These are phyloP conservation scores for Tragulus kanchil DNA, from an alignment of 2,113 vertebrate genomes.

Conservation along the genomic window DNA sequence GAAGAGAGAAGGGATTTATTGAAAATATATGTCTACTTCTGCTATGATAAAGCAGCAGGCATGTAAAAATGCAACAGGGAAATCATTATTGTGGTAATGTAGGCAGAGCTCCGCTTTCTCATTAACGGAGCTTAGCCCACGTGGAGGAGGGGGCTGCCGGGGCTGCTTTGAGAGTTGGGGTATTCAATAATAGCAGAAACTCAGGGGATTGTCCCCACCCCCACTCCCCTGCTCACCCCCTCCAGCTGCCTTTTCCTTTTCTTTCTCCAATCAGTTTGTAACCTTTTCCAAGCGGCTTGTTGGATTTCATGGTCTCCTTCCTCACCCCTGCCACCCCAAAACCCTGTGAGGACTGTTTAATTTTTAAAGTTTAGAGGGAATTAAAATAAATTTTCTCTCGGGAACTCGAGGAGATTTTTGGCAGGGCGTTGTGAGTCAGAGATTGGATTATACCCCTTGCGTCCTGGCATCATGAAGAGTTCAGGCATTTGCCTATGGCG, in stretches of 20 bases:
- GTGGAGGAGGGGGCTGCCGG: neutral
- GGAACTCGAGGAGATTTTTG: constrained; percentile 65
- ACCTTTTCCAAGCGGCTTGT: constrained; percentile 61
- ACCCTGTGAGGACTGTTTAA: constrained; percentile 62
- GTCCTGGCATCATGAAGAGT: neutral
- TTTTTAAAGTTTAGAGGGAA: constrained; percentile 81
- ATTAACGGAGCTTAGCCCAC: constrained; percentile 68
- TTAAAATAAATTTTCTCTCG: constrained; percentile 72
- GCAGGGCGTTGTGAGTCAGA: constrained; percentile 35
- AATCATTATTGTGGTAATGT: constrained; percentile 74
- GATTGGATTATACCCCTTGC: constrained; percentile 49
- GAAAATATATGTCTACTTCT: constrained; percentile 81
- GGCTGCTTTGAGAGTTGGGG: constrained; percentile 74
- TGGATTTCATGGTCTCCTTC: constrained; percentile 44
- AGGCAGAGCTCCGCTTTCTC: constrained; percentile 75
- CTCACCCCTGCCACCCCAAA: constrained; percentile 56
- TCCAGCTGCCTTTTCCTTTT: constrained; percentile 60
- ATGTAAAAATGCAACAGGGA: constrained; percentile 58
- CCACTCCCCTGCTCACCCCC: neutral
- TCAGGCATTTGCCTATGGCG: neutral
- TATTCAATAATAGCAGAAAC: constrained; percentile 76
- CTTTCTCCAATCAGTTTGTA: constrained; percentile 40
- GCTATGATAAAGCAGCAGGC: constrained; percentile 69
- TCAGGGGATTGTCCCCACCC: constrained; percentile 71
- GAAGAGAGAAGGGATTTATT: constrained; percentile 78